Evolutionary conservation across 2,113 vertebrate genomes (phyloP).

Genomic region (Pipa parva): DNA sequence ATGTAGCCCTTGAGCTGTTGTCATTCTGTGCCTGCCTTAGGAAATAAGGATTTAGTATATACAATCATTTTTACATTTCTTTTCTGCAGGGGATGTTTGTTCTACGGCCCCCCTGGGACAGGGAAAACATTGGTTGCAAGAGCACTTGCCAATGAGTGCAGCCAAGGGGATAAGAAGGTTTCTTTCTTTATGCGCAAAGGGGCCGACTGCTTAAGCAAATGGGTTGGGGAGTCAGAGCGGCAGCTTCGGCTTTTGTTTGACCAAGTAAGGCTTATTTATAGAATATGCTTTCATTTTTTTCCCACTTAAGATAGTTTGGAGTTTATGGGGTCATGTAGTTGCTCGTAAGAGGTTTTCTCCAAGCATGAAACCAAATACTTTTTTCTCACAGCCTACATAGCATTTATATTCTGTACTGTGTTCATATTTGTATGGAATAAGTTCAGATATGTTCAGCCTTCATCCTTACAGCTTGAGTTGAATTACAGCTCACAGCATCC

Average conservation of each 20-base stretch:
- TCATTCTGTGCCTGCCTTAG: too few relatives aligned
- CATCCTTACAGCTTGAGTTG: too few relatives aligned
- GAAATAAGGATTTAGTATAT: too few relatives aligned
- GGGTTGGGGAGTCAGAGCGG: constrained; percentile 97
- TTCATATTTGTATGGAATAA: too few relatives aligned
- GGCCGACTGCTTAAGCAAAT: constrained; percentile 98
- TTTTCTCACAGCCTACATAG: too few relatives aligned
- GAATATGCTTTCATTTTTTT: constrained; percentile 2
- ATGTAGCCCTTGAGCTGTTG: too few relatives aligned
- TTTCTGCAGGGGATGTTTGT: constrained; percentile 88
- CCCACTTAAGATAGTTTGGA: constrained; percentile 2
- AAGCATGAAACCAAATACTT: too few relatives aligned
- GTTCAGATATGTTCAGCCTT: too few relatives aligned
- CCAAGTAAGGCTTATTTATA: constrained; percentile 75
- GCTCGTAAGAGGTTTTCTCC: not conserved
- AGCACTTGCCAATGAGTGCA: constrained; percentile 96
- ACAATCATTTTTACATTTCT: not conserved
- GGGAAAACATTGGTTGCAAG: constrained; percentile 97
- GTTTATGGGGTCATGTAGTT: constrained; percentile 1
- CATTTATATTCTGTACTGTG: too few relatives aligned
- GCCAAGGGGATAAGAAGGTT: constrained; percentile 93
- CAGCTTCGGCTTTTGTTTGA: constrained; percentile 97
- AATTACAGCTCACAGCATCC: too few relatives aligned
- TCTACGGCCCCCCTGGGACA: constrained; percentile 95
- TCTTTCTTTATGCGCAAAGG: constrained; percentile 99